phyloP scores from a whole-genome alignment of 1,140 invertebrate species.

The Drosophila nannoptera region DNA sequence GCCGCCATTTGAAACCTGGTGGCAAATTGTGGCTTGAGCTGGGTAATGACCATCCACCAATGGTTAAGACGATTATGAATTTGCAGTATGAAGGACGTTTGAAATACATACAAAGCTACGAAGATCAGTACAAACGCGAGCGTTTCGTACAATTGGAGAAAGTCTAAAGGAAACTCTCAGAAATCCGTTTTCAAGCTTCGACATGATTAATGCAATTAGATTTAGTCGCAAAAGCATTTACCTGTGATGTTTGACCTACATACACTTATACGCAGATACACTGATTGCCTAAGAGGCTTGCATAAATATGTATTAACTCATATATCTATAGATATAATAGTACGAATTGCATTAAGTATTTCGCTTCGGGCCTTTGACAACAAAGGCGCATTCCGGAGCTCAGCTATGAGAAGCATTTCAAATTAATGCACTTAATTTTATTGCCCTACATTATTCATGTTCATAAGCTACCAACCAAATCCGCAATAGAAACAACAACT shows the following conservation, averaged over 20 bases:
- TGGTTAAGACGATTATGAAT: constrained; percentile 80
- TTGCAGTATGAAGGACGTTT: constrained; percentile 79
- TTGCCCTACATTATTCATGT: constrained; percentile 67
- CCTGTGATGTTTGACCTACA: constrained; percentile 58
- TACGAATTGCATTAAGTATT: constrained; percentile 18
- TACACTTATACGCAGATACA: constrained; percentile 18
- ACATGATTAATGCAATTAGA: constrained; percentile 58
- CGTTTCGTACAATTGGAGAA: constrained; percentile 82
- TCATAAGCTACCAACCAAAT: constrained; percentile 49
- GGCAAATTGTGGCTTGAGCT: constrained; percentile 83
- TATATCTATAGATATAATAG: constrained; percentile 10
- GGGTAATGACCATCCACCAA: constrained; percentile 81
- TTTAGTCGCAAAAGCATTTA: constrained; percentile 58
- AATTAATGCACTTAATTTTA: constrained; percentile 72
- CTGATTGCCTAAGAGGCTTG: constrained; percentile 54
- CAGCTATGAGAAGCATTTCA: constrained; percentile 12
- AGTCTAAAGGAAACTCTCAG: constrained; percentile 40
- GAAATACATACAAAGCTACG: constrained; percentile 79
- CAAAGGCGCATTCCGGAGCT: constrained; percentile 2
- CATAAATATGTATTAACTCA: constrained; percentile 12
- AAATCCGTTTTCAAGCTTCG: background rate
- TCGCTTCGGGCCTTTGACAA: constrained; percentile 1
- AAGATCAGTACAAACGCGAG: constrained; percentile 82
- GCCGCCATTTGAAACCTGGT: constrained; percentile 78
- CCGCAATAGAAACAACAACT: constrained; percentile 11